phyloP scores from a whole-genome alignment of 2,888 invertebrate species.

The Noctua pronuba region DNA sequence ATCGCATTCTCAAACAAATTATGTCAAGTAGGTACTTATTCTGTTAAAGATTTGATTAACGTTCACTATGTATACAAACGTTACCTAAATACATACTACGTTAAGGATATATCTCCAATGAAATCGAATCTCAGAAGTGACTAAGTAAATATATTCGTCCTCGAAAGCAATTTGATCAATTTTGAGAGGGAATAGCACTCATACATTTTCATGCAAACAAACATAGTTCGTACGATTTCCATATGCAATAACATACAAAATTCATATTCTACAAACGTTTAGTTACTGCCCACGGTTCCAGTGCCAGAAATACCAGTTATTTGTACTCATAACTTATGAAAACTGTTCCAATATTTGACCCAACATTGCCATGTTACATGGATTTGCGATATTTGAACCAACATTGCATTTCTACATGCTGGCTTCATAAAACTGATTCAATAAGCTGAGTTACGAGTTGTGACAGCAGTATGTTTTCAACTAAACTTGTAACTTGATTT shows the following conservation, averaged over 20 bases:
- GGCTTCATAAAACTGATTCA: neutral
- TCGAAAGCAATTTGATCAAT: slow-evolving; percentile 24
- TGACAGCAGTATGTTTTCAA: neutral
- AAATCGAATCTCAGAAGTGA: slow-evolving; percentile 17
- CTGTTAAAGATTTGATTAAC: slow-evolving; percentile 19
- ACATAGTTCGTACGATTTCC: slow-evolving; percentile 14
- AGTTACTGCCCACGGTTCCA: neutral
- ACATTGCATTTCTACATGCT: slow-evolving; percentile 11
- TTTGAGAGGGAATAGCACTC: neutral
- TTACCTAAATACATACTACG: neutral
- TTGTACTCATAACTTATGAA: slow-evolving; percentile 30
- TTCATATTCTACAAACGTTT: slow-evolving; percentile 29
- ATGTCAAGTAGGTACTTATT: neutral
- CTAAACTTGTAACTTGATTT: neutral
- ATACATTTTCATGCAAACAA: slow-evolving; percentile 12
- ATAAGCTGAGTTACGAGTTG: neutral
- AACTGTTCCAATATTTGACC: slow-evolving; percentile 22
- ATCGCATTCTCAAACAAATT: neutral
- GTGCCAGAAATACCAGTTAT: slow-evolving; percentile 34
- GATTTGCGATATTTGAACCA: slow-evolving; percentile 20
- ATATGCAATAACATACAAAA: slow-evolving; percentile 18
- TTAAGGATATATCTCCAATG: slow-evolving; percentile 22
- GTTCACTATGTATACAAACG: neutral
- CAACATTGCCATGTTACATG: slow-evolving; percentile 11
- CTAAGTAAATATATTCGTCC: slow-evolving; percentile 14